Evolutionary conservation across 1,140 invertebrate species (phyloP), one percentile per base, ranked within the genome.

Genomic region (Platyscapa corneri): DNA sequence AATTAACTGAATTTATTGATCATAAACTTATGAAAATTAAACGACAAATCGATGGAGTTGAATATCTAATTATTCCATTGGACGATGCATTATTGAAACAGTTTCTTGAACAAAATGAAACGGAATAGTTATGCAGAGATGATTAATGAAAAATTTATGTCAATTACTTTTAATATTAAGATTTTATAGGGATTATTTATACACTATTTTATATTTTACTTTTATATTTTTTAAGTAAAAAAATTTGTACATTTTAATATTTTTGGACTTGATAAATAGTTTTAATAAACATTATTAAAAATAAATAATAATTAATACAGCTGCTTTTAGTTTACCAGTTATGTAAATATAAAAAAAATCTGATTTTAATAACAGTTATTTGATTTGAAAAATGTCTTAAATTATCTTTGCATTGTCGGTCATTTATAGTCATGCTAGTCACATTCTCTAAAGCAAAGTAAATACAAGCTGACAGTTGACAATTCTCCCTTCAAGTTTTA

Each of bases 1-100:
- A 99, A 89, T 93, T 99, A 3, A 98, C 96, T 0, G 98, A 99
- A 94, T 99, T 99, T 92, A 94, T 97, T 72, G 98, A 99, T 93
- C 98, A 99, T 91, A 97, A 98, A 91, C 94, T 99, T 78, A 95
- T 99, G 0, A 96, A 96, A 91, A 95, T 95, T 30, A 97, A 96
- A 90, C 95, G 97, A 88, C 96, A 95, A 81, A 92, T 94, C 27
- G 97, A 98, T 92, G 97, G 97, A 53, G 95, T 95, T 72, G 97
- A 99, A 91, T 95, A 96, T 89, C 92, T 98, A 18, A 89, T 94
- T 8, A 97, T 99, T 91, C 97, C 97, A 14, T 95, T 98, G 64
- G 96, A 97, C 88, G 95, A 94, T 88, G 89, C 90, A 34, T 94
- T 97, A 32, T 90, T 99, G 70, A 95, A 96, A 90, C 96, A 97